Evolutionary conservation across 2,797 vertebrate species (phyloP).

Genomic region (Spizella passerina): DNA sequence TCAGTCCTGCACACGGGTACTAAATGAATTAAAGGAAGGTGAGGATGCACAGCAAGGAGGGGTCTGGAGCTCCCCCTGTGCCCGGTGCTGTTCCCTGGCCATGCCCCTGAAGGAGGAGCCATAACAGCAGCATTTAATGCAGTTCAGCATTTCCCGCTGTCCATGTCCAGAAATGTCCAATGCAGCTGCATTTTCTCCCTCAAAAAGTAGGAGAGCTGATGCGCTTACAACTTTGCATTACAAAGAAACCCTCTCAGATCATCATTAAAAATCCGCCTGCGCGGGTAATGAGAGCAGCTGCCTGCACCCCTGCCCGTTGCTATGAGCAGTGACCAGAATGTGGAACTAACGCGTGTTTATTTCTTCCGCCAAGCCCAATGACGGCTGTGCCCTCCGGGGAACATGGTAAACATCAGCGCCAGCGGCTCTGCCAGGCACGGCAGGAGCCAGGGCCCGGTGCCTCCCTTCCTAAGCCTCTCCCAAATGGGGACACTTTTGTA

Average conservation of each 20-base stretch:
- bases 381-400: not conserved
- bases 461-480: not conserved
- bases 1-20: not conserved
- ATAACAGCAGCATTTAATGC: rapidly evolving
- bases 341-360: not conserved
- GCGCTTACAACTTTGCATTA: not conserved
- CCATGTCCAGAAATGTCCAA: rapidly evolving
- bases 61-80: not conserved
- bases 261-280: not conserved
- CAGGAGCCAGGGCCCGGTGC: rapidly evolving
- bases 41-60: rapidly evolving
- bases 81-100: rapidly evolving
- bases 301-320: not conserved
- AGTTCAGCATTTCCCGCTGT: not conserved
- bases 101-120: not conserved
- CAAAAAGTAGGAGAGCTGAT: rapidly evolving
- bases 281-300: not conserved
- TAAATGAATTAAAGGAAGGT: not conserved
- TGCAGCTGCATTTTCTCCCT: rapidly evolving
- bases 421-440: not conserved
- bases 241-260: rapidly evolving
- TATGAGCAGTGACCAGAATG: not conserved
- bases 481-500: rapidly evolving
- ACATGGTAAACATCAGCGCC: not conserved
- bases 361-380: not conserved